Conservation (phyloP, 2,888 invertebrate genomes). For the Synanthedon myopaeformis region DNA sequence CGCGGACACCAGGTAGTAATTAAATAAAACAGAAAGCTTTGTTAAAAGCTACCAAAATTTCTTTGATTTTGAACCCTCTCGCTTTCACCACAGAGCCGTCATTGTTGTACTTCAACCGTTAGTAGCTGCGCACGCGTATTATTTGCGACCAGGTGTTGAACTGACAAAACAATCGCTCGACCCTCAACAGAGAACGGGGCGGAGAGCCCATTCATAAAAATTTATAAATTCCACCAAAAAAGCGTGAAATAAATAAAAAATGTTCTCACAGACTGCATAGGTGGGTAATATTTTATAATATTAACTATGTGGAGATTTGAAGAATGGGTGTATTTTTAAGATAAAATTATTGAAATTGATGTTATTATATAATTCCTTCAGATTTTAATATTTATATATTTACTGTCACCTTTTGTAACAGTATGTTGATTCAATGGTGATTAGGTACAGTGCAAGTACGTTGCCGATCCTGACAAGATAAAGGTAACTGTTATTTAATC, state of each 20-base stretch:
- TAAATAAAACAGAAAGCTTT: no score
- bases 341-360: constrained; percentile 37
- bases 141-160: constrained; percentile 64
- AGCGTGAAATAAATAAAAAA: constrained; percentile 38
- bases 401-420: no score
- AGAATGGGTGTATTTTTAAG: constrained; percentile 45
- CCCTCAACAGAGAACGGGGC: constrained; percentile 52
- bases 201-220: constrained; percentile 55
- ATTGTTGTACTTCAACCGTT: constrained; percentile 24
- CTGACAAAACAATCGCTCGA: constrained; percentile 69
- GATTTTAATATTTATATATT: no score
- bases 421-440: no score
- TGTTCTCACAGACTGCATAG: constrained; percentile 34
- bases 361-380: constrained; percentile 1
- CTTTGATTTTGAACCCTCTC: not conserved
- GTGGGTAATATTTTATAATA: constrained; percentile 61
- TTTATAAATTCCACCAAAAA: constrained; percentile 54
- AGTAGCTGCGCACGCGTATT: constrained; percentile 43
- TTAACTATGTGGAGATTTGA: constrained; percentile 58
- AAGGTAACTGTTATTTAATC: no score
- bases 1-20: no score
- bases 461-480: no score
- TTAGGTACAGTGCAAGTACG: no score
- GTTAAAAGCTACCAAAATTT: no score
- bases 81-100: not conserved